Percentiles rank a stretch among this genome's conserved stretches.
These are phyloP conservation scores for Gandaritis pyraliata DNA, from an alignment of 2,888 invertebrate species.

Conservation along the genomic window DNA sequence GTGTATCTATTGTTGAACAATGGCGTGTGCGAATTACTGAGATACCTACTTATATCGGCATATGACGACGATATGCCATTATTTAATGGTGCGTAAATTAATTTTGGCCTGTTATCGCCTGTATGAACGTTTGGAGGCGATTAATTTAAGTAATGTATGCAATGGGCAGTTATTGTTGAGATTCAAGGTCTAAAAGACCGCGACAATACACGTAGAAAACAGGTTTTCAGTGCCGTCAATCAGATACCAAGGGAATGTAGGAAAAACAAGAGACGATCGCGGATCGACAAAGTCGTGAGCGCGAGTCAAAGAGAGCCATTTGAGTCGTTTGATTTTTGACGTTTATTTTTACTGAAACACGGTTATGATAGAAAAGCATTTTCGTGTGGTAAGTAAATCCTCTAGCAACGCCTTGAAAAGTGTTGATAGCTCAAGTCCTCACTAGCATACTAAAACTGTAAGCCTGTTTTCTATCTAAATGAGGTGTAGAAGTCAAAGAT, in stretches of 20 bases:
- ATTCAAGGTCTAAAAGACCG: constrained; percentile 47
- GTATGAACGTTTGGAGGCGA: constrained; percentile 50
- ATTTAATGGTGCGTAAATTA: constrained; percentile 69
- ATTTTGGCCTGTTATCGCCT: constrained; percentile 57
- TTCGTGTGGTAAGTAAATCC: too few relatives aligned
- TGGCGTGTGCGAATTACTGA: not conserved
- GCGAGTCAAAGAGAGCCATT: too few relatives aligned
- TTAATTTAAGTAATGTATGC: constrained; percentile 74
- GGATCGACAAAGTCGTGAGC: too few relatives aligned
- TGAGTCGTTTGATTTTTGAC: too few relatives aligned
- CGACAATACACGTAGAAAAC: constrained; percentile 4
- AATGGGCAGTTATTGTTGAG: constrained; percentile 54
- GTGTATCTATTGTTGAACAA: too few relatives aligned
- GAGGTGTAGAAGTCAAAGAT: constrained; percentile 29
- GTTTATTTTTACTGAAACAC: too few relatives aligned
- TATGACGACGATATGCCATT: constrained; percentile 48
- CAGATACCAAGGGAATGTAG: not conserved
- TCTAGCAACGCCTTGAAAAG: too few relatives aligned
- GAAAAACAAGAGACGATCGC: not conserved
- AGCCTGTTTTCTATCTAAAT: constrained; percentile 8
- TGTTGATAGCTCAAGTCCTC: too few relatives aligned
- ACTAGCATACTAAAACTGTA: not conserved
- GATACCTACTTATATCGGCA: constrained; percentile 33
- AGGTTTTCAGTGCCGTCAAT: not conserved
- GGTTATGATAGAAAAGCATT: too few relatives aligned